Percentiles rank a stretch among this genome's conserved stretches.
These are phyloP conservation scores for Coptodon bakossiorum DNA, from an alignment of 2,113 vertebrate genomes.

Conservation along the genomic window DNA sequence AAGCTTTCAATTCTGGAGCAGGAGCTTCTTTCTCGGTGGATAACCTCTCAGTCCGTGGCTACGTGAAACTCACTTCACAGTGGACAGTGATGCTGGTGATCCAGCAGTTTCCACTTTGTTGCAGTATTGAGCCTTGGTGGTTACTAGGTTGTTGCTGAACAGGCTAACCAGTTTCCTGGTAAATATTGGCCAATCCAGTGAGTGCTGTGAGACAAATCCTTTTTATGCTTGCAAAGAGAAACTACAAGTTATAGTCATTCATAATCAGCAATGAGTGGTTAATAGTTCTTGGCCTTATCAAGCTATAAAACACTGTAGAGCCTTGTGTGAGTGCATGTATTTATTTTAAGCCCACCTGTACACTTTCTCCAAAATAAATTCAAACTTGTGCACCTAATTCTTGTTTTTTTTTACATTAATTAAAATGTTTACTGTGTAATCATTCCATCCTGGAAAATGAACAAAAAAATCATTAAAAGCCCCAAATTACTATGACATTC, in stretches of 20 bases:
- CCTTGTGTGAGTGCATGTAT: neutral
- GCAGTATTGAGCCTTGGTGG: neutral
- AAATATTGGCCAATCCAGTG: neutral
- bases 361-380: neutral
- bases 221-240: neutral
- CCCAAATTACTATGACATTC: neutral
- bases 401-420: neutral
- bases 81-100: neutral
- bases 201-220: neutral
- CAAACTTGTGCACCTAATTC: neutral
- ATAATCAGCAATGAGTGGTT: neutral
- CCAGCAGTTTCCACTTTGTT: neutral
- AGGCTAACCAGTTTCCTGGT: neutral
- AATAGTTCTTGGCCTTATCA: neutral
- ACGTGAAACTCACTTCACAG: neutral
- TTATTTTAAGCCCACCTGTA: neutral
- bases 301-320: neutral
- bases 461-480: rapidly evolving
- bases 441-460: neutral
- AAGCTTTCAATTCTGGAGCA: neutral
- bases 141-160: neutral
- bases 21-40: neutral
- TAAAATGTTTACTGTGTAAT: neutral
- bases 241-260: neutral
- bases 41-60: neutral